These are phyloP conservation scores for Rhaphigaster nebulosa DNA, from an alignment of 2,888 invertebrate species.

Conservation along the genomic window DNA sequence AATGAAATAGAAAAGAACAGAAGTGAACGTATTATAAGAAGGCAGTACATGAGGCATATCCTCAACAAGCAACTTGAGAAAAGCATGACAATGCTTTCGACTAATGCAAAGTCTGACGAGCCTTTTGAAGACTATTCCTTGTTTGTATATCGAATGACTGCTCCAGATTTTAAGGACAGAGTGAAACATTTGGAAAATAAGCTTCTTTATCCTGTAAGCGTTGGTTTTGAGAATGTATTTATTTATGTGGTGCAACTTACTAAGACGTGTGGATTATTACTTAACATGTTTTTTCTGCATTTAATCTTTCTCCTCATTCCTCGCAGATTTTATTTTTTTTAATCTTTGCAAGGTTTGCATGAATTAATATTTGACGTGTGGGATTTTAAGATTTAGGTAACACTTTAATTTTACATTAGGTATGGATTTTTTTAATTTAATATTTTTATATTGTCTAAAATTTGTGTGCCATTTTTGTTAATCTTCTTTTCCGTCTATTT, in stretches of 20 bases:
- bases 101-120: slow-evolving; percentile 77
- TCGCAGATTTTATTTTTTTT: not conserved
- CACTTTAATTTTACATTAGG: not conserved
- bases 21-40: slow-evolving; percentile 75
- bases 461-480: not conserved
- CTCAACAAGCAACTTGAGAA: slow-evolving; percentile 87
- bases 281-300: slow-evolving; percentile 22
- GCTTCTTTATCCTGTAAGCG: slow-evolving; percentile 80
- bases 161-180: slow-evolving; percentile 86
- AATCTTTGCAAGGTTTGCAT: not conserved
- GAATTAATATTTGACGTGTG: slow-evolving; percentile 5
- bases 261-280: not conserved
- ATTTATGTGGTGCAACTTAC: slow-evolving; percentile 1
- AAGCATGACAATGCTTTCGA: slow-evolving; percentile 87
- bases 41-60: slow-evolving; percentile 79
- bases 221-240: slow-evolving; percentile 4
- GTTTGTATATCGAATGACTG: slow-evolving; percentile 87
- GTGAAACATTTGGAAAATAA: slow-evolving; percentile 85
- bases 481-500: not conserved
- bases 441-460: not conserved
- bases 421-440: not conserved
- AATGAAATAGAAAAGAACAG: slow-evolving; percentile 81
- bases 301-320: not conserved
- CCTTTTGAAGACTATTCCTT: slow-evolving; percentile 88
- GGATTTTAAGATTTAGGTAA: slow-evolving; percentile 1